Percentiles rank a stretch among this genome's conserved stretches.
phyloP scores from a whole-genome alignment of 2,888 invertebrate species.

The Parochlus steinenii region DNA sequence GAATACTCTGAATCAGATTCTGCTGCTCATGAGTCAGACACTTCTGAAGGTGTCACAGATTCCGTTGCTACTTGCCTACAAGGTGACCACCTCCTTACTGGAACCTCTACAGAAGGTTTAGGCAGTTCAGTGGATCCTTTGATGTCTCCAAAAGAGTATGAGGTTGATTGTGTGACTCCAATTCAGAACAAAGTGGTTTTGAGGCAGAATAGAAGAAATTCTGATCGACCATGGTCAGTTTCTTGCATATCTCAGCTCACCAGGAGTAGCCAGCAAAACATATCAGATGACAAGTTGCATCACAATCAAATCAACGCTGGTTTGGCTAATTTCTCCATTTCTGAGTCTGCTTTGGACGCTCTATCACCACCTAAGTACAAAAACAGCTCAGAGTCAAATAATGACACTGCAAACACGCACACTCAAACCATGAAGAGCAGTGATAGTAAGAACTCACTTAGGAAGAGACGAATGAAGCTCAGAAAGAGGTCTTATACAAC shows the following conservation, averaged over 20 bases:
- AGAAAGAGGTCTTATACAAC: slow-evolving; percentile 25
- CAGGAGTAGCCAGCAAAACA: slow-evolving; percentile 27
- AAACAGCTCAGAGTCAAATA: slow-evolving; percentile 10
- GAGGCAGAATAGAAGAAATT: slow-evolving; percentile 24
- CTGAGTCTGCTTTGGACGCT: slow-evolving; percentile 74
- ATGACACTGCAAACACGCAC: background rate
- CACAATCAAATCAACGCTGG: slow-evolving; percentile 35
- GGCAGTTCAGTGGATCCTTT: slow-evolving; percentile 42
- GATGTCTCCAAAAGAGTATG: slow-evolving; percentile 8
- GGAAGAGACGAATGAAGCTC: slow-evolving; percentile 26
- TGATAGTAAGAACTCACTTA: slow-evolving; percentile 29
- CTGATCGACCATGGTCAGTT: slow-evolving; percentile 70
- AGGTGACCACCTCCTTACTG: slow-evolving; percentile 31
- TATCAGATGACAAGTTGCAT: slow-evolving; percentile 25
- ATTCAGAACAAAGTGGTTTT: too few relatives aligned
- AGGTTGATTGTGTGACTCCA: too few relatives aligned
- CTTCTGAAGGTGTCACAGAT: slow-evolving; percentile 61
- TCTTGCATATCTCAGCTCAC: slow-evolving; percentile 65
- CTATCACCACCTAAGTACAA: slow-evolving; percentile 33
- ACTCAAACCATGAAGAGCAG: slow-evolving; percentile 19
- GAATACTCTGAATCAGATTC: slow-evolving; percentile 58
- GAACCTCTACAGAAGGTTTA: slow-evolving; percentile 29
- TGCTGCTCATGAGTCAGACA: slow-evolving; percentile 46
- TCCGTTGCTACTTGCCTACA: slow-evolving; percentile 51
- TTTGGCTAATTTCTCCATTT: slow-evolving; percentile 59